These are phyloP conservation scores for Limnephilus lunatus DNA, from an alignment of 2,888 invertebrate genomes.

Conservation along the genomic window DNA sequence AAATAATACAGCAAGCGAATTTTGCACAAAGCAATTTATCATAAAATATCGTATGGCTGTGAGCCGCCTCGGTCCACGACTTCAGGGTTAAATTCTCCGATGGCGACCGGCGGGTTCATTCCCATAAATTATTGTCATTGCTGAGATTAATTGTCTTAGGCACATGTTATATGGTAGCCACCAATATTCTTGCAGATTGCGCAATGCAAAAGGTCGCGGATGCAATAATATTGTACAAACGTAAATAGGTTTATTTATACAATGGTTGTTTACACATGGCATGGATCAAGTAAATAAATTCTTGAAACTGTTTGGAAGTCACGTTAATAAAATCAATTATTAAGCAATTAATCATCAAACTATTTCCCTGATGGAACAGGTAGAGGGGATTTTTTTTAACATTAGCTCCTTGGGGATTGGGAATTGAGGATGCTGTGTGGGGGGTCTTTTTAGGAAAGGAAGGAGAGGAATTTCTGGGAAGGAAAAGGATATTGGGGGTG, in stretches of 20 bases:
- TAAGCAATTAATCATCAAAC: background rate
- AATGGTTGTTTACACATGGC: background rate
- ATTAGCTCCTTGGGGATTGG: too few relatives aligned
- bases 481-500: too few relatives aligned
- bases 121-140: slow-evolving; percentile 54
- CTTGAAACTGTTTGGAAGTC: background rate
- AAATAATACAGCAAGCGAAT: slow-evolving; percentile 15
- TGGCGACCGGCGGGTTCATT: slow-evolving; percentile 43
- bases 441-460: too few relatives aligned
- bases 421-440: too few relatives aligned
- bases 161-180: slow-evolving; percentile 9
- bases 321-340: background rate
- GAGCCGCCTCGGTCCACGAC: slow-evolving; percentile 49
- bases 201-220: slow-evolving; percentile 4
- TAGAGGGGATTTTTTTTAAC: too few relatives aligned
- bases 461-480: too few relatives aligned
- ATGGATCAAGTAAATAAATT: background rate
- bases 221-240: background rate
- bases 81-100: slow-evolving; percentile 53
- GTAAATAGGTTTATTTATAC: background rate
- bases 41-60: slow-evolving; percentile 45
- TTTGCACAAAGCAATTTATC: slow-evolving; percentile 53
- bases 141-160: slow-evolving; percentile 41
- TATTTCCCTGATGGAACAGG: background rate
- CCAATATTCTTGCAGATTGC: background rate